A percentile compares a stretch with the other conserved stretches of the same genome.
Conservation (phyloP, 2,888 invertebrate genomes). For the Allacma fusca region DNA sequence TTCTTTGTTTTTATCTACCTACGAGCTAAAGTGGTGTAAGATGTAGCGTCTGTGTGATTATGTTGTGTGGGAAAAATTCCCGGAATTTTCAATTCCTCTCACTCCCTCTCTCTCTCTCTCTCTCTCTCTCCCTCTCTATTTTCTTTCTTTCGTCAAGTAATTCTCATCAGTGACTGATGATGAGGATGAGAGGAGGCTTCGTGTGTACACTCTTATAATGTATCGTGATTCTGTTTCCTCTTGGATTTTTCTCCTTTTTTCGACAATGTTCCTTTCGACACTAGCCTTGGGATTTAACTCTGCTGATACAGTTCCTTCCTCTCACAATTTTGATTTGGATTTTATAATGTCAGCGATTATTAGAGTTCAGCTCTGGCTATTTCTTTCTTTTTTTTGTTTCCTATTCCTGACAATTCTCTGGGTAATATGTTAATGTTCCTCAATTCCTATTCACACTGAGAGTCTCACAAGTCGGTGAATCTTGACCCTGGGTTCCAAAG, state of each 20-base stretch:
- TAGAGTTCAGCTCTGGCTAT: too few species aligned
- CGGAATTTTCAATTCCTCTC: background rate
- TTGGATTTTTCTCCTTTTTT: conserved; percentile 29
- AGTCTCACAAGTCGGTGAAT: background rate
- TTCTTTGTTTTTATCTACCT: too few species aligned
- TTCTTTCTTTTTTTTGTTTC: too few species aligned
- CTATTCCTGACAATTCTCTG: too few species aligned
- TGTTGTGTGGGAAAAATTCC: background rate
- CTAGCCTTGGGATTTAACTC: too few species aligned
- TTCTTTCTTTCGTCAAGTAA: background rate
- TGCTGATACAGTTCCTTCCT: too few species aligned
- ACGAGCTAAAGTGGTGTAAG: conserved; percentile 1
- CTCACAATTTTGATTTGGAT: too few species aligned
- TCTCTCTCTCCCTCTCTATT: background rate
- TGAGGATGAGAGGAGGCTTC: too few species aligned
- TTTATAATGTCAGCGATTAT: too few species aligned
- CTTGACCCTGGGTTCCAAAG: conserved; percentile 35
- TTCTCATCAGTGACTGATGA: background rate
- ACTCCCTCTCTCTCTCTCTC: conserved; percentile 9
- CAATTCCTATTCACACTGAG: background rate
- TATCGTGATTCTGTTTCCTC: conserved; percentile 7
- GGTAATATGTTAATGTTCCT: background rate
- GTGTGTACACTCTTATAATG: too few species aligned
- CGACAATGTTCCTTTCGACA: background rate
- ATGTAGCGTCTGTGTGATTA: background rate